phyloP scores from a whole-genome alignment of 2,797 vertebrate species.

The Propithecus perrieri region DNA sequence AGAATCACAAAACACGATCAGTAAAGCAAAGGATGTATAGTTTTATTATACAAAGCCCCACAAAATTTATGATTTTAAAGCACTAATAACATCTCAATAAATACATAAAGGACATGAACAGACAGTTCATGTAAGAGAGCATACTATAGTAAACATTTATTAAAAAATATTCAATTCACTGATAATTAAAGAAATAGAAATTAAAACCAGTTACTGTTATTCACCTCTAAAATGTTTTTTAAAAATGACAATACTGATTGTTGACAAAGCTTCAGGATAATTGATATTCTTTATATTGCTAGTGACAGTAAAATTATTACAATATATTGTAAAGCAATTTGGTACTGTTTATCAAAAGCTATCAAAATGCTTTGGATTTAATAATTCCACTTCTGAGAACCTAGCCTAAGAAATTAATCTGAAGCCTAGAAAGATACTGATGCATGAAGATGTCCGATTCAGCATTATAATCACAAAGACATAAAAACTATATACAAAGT shows the following conservation, averaged over 20 bases:
- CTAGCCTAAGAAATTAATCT: slow-evolving; percentile 62
- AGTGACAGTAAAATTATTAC: slow-evolving; percentile 28
- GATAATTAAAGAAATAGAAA: slow-evolving; percentile 20
- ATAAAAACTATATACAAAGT: slow-evolving; percentile 12
- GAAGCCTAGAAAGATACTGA: slow-evolving; percentile 32
- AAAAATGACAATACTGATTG: neutral
- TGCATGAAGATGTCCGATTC: slow-evolving; percentile 38
- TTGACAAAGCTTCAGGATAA: neutral
- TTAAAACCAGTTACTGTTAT: slow-evolving; percentile 29
- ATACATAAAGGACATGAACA: neutral
- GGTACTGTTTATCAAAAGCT: slow-evolving; percentile 42
- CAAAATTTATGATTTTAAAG: slow-evolving; percentile 10
- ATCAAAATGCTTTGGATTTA: slow-evolving; percentile 56
- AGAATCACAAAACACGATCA: neutral
- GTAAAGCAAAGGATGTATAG: neutral
- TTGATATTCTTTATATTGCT: slow-evolving; percentile 18
- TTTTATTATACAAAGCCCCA: neutral
- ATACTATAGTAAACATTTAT: neutral
- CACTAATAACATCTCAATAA: neutral
- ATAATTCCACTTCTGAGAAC: slow-evolving; percentile 63
- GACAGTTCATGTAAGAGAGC: neutral
- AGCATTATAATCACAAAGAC: slow-evolving; percentile 9
- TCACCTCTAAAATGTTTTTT: neutral
- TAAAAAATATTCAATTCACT: slow-evolving; percentile 24
- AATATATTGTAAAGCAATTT: slow-evolving; percentile 50